Conservation (phyloP, 1,140 invertebrate genomes). For the Drosophila miranda region DNA sequence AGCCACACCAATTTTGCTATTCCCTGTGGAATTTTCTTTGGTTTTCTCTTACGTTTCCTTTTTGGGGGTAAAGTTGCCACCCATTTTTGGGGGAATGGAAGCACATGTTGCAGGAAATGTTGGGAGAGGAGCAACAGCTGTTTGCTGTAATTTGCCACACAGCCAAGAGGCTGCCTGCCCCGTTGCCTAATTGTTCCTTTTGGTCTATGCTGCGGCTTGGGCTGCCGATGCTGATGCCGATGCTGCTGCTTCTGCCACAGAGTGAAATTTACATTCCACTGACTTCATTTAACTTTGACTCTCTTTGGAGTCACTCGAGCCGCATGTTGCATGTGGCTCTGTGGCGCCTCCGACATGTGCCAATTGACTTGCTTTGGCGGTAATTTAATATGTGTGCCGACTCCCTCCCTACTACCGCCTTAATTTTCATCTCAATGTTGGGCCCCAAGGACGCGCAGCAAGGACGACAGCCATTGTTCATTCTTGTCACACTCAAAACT, state of each 20-base stretch:
- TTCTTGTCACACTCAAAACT: constrained; percentile 33
- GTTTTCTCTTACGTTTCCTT: not conserved
- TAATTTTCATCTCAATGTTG: constrained; percentile 34
- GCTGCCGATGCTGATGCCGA: constrained; percentile 1
- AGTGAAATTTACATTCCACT: constrained; percentile 77
- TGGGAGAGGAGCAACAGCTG: constrained; percentile 55
- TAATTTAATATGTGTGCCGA: constrained; percentile 61
- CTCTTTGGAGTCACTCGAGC: constrained; percentile 8
- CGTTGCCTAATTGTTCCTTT: constrained; percentile 63
- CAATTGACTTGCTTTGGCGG: constrained; percentile 68
- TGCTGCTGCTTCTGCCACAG: constrained; percentile 27
- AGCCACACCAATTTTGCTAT: constrained; percentile 1
- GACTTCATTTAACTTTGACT: constrained; percentile 76
- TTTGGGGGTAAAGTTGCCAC: not conserved
- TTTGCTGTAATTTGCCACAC: constrained; percentile 60
- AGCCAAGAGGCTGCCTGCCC: not conserved
- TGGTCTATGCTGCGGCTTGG: constrained; percentile 35
- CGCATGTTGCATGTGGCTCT: constrained; percentile 22
- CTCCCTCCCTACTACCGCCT: constrained; percentile 1
- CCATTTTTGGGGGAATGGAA: not conserved
- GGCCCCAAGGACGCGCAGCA: constrained; percentile 13
- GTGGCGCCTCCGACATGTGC: constrained; percentile 43
- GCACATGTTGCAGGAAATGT: not conserved
- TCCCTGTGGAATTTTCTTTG: constrained; percentile 11
- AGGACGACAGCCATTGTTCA: constrained; percentile 39